Evolutionary conservation across 2,797 vertebrate genomes (phyloP).

Genomic region (Euthynnus affinis): DNA sequence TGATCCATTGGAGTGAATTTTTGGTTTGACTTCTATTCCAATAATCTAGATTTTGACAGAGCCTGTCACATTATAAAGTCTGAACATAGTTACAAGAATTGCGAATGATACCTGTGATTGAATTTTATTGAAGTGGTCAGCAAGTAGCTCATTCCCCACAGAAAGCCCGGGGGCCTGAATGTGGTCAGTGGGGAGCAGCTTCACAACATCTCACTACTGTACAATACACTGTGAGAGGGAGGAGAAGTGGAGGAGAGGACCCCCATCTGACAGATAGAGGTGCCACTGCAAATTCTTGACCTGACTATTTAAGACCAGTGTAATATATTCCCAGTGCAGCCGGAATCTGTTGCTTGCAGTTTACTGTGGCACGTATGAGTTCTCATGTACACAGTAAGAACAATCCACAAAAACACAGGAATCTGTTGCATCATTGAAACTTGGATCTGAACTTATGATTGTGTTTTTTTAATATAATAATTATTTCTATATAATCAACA

Average conservation of each 20-base stretch:
- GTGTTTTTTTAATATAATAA: no score
- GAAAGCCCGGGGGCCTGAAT: conserved; percentile 77
- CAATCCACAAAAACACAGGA: conserved; percentile 29
- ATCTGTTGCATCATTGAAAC: not conserved
- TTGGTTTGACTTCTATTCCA: conserved; percentile 77
- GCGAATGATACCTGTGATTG: conserved; percentile 79
- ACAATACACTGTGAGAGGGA: conserved; percentile 40
- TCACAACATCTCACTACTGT: conserved; percentile 68
- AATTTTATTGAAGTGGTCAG: conserved; percentile 85
- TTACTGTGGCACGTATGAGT: conserved; percentile 38
- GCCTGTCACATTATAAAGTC: conserved; percentile 84
- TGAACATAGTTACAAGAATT: conserved; percentile 82
- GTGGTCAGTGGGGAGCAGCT: conserved; percentile 76
- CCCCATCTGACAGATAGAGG: conserved; percentile 59
- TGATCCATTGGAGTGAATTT: conserved; percentile 73
- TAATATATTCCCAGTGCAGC: conserved; percentile 64
- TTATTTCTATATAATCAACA: not conserved
- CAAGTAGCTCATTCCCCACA: conserved; percentile 79
- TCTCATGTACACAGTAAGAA: conserved; percentile 17
- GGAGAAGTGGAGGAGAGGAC: conserved; percentile 56
- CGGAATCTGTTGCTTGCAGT: conserved; percentile 35
- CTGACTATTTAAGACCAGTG: conserved; percentile 66
- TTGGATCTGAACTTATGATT: not conserved
- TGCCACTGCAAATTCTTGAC: conserved; percentile 73
- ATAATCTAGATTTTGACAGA: conserved; percentile 81